phyloP scores from a whole-genome alignment of 2,113 vertebrate species.

The Elephas maximus region DNA sequence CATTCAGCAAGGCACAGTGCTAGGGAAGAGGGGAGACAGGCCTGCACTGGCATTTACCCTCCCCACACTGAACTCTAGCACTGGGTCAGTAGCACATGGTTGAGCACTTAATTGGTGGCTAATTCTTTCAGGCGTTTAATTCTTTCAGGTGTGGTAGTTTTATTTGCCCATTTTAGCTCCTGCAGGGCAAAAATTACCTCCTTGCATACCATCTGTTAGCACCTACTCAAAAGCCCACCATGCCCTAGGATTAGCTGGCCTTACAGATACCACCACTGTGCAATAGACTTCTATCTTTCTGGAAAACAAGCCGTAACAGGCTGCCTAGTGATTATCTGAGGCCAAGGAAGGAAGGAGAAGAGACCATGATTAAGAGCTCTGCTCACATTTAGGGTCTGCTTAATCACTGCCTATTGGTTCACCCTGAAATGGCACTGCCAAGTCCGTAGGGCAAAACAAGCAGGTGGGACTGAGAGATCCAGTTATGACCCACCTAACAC shows the following conservation, averaged over 20 bases:
- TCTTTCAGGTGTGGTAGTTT: conserved; percentile 36
- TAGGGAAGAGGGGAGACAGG: not conserved
- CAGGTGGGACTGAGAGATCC: not conserved
- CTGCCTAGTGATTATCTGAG: not conserved
- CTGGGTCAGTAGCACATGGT: not conserved
- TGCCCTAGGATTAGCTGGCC: not conserved
- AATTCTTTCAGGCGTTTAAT: conserved; percentile 54
- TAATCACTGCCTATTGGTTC: conserved; percentile 10
- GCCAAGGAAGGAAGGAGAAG: not conserved
- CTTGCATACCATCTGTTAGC: conserved; percentile 26
- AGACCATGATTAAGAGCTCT: not conserved
- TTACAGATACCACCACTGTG: not conserved
- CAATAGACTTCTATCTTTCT: not conserved
- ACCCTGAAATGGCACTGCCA: not conserved
- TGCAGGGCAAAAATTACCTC: not conserved
- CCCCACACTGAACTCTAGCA: not conserved
- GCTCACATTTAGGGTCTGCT: not conserved
- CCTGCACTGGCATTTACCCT: not conserved
- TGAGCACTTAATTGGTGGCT: conserved; percentile 36
- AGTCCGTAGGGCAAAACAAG: not conserved
- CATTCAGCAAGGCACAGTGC: not conserved
- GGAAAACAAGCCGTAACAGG: not conserved
- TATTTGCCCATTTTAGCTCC: conserved; percentile 2
- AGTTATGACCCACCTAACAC: not conserved
- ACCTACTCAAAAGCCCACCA: conserved; percentile 12